Conservation (phyloP, 2,888 invertebrate species). For the Gerosis bhagava region DNA sequence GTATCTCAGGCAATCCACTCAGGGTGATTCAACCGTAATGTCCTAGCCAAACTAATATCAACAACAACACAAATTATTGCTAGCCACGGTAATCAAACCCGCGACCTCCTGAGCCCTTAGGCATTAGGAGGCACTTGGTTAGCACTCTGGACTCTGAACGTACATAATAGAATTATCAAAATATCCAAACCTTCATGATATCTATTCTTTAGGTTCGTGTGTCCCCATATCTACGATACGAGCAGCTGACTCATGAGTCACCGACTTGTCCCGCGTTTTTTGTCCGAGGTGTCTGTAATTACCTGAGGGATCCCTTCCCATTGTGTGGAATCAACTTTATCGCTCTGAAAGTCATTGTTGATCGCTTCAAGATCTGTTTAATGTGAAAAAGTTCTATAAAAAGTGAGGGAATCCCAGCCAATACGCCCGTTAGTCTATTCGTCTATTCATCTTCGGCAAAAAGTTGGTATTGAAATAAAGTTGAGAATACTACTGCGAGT, state of each 20-base stretch:
- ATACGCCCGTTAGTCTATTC: constrained; percentile 5
- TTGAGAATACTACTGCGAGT: constrained; percentile 2
- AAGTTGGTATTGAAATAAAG: background rate
- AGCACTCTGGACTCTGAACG: no score
- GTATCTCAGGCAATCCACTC: no score
- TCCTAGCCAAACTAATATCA: no score
- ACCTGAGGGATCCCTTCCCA: constrained; percentile 18
- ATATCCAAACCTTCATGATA: no score
- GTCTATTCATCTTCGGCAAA: constrained; percentile 6
- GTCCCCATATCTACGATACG: background rate
- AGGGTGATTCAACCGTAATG: no score
- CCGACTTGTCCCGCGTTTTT: constrained; percentile 10
- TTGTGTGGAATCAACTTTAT: constrained; percentile 17
- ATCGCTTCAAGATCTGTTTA: background rate
- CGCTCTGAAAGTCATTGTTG: constrained; percentile 19
- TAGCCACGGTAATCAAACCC: no score
- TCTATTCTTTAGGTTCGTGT: constrained; percentile 14
- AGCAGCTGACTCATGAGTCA: constrained; percentile 21
- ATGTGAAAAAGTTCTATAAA: background rate
- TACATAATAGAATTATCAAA: no score
- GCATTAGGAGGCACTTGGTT: no score
- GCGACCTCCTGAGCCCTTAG: no score
- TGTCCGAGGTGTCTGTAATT: constrained; percentile 19
- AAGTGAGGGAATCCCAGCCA: background rate
- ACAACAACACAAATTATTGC: no score